A percentile compares a stretch with the other conserved stretches of the same genome.
Evolutionary conservation across 1,140 invertebrate genomes (phyloP).

Genomic region (Tachypleus tridentatus): DNA sequence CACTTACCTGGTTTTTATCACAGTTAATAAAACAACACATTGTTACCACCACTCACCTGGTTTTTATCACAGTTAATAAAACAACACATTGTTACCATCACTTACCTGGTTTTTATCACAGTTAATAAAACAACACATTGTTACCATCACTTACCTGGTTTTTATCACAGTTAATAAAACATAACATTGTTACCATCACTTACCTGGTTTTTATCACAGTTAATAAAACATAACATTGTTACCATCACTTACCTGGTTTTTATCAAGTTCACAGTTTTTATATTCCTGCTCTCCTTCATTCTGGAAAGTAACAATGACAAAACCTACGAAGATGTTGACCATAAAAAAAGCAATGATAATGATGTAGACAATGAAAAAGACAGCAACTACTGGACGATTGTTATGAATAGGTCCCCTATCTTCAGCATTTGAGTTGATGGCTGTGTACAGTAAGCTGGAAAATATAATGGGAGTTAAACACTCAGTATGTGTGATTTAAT

Average conservation of each 20-base stretch:
- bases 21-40: no score
- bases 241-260: slow-evolving; percentile 51
- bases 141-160: no score
- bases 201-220: no score
- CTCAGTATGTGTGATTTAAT: no score
- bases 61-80: no score
- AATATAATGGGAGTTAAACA: neutral
- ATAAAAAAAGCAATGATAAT: slow-evolving; percentile 99
- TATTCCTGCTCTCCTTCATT: slow-evolving; percentile 99
- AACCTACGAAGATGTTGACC: slow-evolving; percentile 99
- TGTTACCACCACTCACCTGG: no score
- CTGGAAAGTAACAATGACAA: slow-evolving; percentile 97
- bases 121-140: no score
- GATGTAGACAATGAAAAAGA: slow-evolving; percentile 99
- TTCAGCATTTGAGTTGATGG: slow-evolving; percentile 95
- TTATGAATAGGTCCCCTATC: slow-evolving; percentile 93
- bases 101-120: slow-evolving; percentile 73
- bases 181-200: no score
- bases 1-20: slow-evolving; percentile 68
- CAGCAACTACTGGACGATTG: slow-evolving; percentile 90
- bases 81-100: neutral
- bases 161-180: no score
- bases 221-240: neutral
- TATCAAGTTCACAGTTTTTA: slow-evolving; percentile 98
- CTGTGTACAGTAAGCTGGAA: slow-evolving; percentile 83